Conservation (phyloP, 2,888 invertebrate genomes). For the Timandra comae region DNA sequence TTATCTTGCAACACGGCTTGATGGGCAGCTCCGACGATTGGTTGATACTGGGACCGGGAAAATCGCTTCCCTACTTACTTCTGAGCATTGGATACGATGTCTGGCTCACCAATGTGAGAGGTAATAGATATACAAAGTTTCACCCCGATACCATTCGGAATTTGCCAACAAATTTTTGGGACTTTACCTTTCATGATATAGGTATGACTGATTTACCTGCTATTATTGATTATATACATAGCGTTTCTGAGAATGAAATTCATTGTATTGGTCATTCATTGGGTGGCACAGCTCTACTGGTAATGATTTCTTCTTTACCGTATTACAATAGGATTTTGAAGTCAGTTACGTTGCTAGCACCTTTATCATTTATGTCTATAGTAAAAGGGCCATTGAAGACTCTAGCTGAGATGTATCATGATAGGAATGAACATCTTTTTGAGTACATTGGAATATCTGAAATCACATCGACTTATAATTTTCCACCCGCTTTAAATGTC, state of each 20-base stretch:
- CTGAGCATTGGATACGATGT: constrained; percentile 70
- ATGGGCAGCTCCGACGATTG: constrained; percentile 44
- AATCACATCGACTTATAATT: constrained; percentile 19
- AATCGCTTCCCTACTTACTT: constrained; percentile 47
- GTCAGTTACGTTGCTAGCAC: constrained; percentile 36
- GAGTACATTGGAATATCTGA: constrained; percentile 27
- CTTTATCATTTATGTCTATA: constrained; percentile 39
- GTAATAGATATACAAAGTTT: constrained; percentile 38
- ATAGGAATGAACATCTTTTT: constrained; percentile 12
- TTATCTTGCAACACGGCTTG: constrained; percentile 39
- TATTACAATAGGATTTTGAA: constrained; percentile 33
- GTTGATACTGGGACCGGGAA: constrained; percentile 35
- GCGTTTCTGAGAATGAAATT: constrained; percentile 18
- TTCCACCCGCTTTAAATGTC: too few species aligned
- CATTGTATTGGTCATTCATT: constrained; percentile 42
- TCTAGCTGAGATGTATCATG: constrained; percentile 24
- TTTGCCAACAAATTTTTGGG: constrained; percentile 32
- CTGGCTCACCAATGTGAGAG: constrained; percentile 71
- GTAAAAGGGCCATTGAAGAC: constrained; percentile 35
- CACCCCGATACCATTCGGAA: constrained; percentile 13
- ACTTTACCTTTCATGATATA: constrained; percentile 51
- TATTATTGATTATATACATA: constrained; percentile 31
- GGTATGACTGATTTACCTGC: constrained; percentile 39
- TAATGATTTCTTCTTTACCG: constrained; percentile 32
- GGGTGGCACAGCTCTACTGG: constrained; percentile 39